These are phyloP conservation scores for Neoarius graeffei DNA, from an alignment of 2,113 vertebrate genomes.

Conservation along the genomic window DNA sequence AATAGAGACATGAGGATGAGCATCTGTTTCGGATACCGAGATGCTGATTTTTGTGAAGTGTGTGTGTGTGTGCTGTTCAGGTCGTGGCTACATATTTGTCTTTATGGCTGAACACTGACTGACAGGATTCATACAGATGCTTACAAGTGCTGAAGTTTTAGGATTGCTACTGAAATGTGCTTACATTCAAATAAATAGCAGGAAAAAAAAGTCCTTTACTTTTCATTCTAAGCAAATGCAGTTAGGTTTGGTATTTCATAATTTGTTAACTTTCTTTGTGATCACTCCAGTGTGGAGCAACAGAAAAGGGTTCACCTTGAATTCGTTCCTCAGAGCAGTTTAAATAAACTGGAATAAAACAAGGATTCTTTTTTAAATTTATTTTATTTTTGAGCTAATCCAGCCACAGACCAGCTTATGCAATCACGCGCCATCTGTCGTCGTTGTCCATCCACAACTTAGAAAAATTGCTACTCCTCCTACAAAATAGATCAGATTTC, in stretches of 20 bases:
- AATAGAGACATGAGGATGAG: not conserved
- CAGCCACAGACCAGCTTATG: no score
- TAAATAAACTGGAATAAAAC: no score
- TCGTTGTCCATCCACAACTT: no score
- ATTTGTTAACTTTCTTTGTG: not conserved
- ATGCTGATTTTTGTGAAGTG: not conserved
- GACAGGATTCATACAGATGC: not conserved
- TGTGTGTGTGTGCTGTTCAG: not conserved
- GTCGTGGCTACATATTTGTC: not conserved
- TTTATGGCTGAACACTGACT: not conserved
- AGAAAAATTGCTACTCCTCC: no score
- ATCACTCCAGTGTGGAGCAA: not conserved
- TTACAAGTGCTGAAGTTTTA: not conserved
- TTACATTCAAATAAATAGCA: not conserved
- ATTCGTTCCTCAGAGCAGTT: no score
- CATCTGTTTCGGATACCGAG: conserved; percentile 5
- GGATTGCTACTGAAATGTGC: not conserved
- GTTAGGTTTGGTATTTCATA: not conserved
- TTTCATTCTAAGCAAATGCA: not conserved
- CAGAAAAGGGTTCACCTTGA: not conserved
- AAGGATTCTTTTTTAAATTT: no score
- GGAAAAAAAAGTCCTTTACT: not conserved
- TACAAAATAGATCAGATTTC: no score
- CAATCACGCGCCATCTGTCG: no score
- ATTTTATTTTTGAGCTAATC: no score